phyloP scores from a whole-genome alignment of 2,113 vertebrate species.

The Larimichthys polyactis region DNA sequence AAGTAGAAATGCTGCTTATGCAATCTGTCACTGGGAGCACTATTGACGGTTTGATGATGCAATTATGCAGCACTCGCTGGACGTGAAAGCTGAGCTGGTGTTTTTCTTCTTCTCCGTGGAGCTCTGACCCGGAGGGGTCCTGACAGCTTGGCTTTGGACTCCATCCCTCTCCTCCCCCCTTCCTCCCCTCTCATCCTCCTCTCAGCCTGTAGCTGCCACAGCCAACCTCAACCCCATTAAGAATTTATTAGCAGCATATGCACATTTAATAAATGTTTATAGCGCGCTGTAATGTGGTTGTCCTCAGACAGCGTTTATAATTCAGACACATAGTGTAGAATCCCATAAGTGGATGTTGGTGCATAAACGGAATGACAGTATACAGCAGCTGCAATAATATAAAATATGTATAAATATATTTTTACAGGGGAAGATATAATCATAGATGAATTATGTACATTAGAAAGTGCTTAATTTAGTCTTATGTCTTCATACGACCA shows the following conservation, averaged over 20 bases:
- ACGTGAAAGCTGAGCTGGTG: constrained; percentile 48
- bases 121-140: constrained; percentile 54
- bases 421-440: too few species aligned
- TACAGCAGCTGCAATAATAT: neutral
- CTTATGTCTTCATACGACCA: neutral
- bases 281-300: too few species aligned
- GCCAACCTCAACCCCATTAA: neutral
- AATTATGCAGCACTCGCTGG: constrained; percentile 44
- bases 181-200: neutral
- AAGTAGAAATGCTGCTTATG: constrained; percentile 25
- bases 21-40: constrained; percentile 40
- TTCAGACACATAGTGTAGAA: too few species aligned
- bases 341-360: neutral
- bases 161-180: neutral
- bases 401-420: neutral
- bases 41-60: constrained; percentile 49
- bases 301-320: neutral
- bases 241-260: neutral
- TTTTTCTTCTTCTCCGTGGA: constrained; percentile 18
- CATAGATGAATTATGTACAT: neutral
- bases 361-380: neutral
- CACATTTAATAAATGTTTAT: neutral
- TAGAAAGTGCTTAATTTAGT: neutral
- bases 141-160: constrained; percentile 51
- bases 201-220: constrained; percentile 31